Evolutionary conservation across 2,888 invertebrate genomes (phyloP).

Genomic region (Idaea aversata): DNA sequence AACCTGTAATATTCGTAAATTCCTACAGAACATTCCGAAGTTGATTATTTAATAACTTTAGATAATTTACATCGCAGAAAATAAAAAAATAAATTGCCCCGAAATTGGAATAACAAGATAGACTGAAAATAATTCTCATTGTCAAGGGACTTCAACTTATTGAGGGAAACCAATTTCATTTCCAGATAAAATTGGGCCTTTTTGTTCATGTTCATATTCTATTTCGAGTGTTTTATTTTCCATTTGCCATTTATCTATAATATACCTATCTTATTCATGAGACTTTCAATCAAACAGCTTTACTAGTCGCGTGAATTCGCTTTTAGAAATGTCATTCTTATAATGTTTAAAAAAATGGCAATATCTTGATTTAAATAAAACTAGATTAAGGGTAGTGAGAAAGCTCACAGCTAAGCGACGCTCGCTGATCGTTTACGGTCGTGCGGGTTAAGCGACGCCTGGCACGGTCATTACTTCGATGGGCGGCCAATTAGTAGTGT

Average conservation of each 20-base stretch:
- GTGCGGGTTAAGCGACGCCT: too few relatives aligned
- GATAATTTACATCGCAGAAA: slow-evolving; percentile 36
- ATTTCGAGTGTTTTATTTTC: slow-evolving; percentile 4
- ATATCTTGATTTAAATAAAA: too few relatives aligned
- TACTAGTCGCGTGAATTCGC: not conserved
- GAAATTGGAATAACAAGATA: slow-evolving; percentile 68
- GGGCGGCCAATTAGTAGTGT: too few relatives aligned
- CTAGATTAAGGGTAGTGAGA: too few relatives aligned
- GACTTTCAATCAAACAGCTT: not conserved
- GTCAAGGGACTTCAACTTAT: slow-evolving; percentile 65
- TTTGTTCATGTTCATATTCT: slow-evolving; percentile 3
- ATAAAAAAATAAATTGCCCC: slow-evolving; percentile 55
- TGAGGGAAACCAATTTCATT: slow-evolving; percentile 60
- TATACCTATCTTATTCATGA: not conserved
- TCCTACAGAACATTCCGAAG: slow-evolving; percentile 30
- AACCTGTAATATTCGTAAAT: slow-evolving; percentile 21
- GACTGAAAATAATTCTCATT: slow-evolving; percentile 66
- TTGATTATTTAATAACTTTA: slow-evolving; percentile 44
- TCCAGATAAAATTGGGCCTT: not conserved
- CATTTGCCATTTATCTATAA: not conserved
- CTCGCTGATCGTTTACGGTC: too few relatives aligned
- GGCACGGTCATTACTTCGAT: too few relatives aligned
- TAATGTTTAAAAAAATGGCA: too few relatives aligned
- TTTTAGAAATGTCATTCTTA: too few relatives aligned
- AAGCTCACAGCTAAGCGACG: too few relatives aligned